phyloP scores from a whole-genome alignment of 2,797 vertebrate genomes.

The Crossoptilon crossoptilon region DNA sequence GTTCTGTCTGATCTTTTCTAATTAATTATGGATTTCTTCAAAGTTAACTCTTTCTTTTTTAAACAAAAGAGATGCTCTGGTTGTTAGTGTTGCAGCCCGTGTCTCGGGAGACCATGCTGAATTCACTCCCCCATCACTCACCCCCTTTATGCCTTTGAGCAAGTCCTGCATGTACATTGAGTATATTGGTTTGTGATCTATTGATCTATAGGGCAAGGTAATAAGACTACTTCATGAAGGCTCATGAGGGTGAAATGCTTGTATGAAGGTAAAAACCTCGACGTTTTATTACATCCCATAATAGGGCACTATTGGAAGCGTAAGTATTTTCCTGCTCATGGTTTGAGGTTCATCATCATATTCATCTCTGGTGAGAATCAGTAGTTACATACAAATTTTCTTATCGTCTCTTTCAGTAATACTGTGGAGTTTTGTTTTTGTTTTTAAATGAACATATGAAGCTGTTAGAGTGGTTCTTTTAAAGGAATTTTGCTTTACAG shows the following conservation, averaged over 20 bases:
- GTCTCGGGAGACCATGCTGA: not conserved
- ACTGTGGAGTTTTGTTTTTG: not conserved
- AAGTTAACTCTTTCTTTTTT: not conserved
- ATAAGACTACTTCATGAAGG: not conserved
- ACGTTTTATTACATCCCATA: not conserved
- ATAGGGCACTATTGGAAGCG: not conserved
- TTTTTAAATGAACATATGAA: not conserved
- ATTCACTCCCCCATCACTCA: not conserved
- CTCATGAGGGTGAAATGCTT: not conserved
- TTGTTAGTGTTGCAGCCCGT: not conserved
- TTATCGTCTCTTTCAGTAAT: not conserved
- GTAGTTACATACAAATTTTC: not conserved
- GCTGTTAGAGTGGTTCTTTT: not conserved
- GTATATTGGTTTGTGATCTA: not conserved
- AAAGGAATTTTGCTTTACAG: slow-evolving; percentile 5
- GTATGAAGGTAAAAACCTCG: not conserved
- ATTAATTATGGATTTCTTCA: not conserved
- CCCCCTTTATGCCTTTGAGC: not conserved
- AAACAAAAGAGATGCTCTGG: not conserved
- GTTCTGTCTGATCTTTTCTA: not conserved
- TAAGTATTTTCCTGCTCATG: not conserved
- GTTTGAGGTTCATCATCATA: not conserved
- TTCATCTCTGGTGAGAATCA: not conserved
- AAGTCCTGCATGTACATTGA: fast-evolving
- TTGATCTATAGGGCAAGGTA: not conserved